phyloP scores from a whole-genome alignment of 2,888 invertebrate species.

The Tromatobia lineatoria region DNA sequence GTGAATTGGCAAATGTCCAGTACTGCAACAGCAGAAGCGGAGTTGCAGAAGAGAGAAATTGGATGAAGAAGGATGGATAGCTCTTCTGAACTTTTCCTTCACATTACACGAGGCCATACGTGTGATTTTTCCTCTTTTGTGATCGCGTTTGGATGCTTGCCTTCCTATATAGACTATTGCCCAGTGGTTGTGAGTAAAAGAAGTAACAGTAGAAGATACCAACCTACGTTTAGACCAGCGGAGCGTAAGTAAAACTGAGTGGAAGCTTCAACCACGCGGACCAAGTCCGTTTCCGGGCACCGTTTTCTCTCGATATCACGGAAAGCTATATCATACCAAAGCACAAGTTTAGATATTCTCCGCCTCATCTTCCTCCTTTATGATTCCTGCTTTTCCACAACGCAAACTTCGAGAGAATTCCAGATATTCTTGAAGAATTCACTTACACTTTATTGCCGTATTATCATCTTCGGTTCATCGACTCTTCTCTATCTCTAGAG shows the following conservation, averaged over 20 bases:
- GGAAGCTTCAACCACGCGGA: constrained; percentile 37
- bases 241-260: constrained; percentile 41
- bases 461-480: constrained; percentile 21
- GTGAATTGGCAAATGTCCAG: constrained; percentile 24
- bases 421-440: constrained; percentile 19
- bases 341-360: constrained; percentile 14
- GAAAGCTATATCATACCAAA: constrained; percentile 21
- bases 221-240: constrained; percentile 37
- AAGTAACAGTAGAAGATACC: constrained; percentile 21
- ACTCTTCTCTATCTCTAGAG: not conserved
- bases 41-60: constrained; percentile 1
- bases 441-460: not conserved
- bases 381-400: not conserved
- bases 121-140: constrained; percentile 17
- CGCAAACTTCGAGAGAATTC: not conserved
- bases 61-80: constrained; percentile 42
- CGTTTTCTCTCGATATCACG: constrained; percentile 24
- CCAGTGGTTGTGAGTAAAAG: not conserved
- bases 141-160: constrained; percentile 1
- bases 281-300: constrained; percentile 34
- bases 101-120: constrained; percentile 12
- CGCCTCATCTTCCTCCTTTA: constrained; percentile 14
- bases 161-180: not conserved
- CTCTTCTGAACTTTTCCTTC: constrained; percentile 20
- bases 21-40: not conserved